Conservation (phyloP, 1,140 invertebrate species). For the Drosophila melanica region DNA sequence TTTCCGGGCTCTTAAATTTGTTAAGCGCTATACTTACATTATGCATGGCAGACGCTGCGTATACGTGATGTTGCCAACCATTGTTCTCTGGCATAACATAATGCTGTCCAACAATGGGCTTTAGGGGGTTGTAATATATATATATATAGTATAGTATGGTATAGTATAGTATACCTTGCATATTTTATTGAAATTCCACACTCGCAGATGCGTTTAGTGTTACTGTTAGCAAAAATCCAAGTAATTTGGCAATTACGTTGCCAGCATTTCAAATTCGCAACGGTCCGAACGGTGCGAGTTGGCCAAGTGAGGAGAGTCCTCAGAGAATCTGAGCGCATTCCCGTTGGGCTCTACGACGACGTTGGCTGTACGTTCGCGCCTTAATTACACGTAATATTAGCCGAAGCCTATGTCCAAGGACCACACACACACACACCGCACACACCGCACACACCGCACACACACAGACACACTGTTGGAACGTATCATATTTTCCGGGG, state of each 20-base stretch:
- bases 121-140: background rate
- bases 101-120: no score
- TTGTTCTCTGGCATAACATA: slow-evolving; percentile 39
- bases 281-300: background rate
- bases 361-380: slow-evolving; percentile 22
- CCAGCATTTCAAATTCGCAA: slow-evolving; percentile 68
- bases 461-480: background rate
- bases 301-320: slow-evolving; percentile 8
- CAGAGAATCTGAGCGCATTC: slow-evolving; percentile 29
- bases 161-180: slow-evolving; percentile 62
- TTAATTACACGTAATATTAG: slow-evolving; percentile 79
- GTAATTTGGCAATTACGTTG: slow-evolving; percentile 76
- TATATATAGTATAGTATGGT: slow-evolving; percentile 7
- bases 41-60: slow-evolving; percentile 45
- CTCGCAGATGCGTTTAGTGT: slow-evolving; percentile 73
- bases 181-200: slow-evolving; percentile 79
- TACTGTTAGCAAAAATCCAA: slow-evolving; percentile 62
- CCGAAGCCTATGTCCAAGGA: slow-evolving; percentile 12
- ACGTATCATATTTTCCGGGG: slow-evolving; percentile 68
- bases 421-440: slow-evolving; percentile 9
- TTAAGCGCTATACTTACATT: slow-evolving; percentile 10
- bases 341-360: slow-evolving; percentile 18
- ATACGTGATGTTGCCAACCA: slow-evolving; percentile 55
- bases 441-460: background rate
- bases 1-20: slow-evolving; percentile 22